Evolutionary conservation across 2,113 vertebrate genomes (phyloP).

Genomic region (Myotis davidii): DNA sequence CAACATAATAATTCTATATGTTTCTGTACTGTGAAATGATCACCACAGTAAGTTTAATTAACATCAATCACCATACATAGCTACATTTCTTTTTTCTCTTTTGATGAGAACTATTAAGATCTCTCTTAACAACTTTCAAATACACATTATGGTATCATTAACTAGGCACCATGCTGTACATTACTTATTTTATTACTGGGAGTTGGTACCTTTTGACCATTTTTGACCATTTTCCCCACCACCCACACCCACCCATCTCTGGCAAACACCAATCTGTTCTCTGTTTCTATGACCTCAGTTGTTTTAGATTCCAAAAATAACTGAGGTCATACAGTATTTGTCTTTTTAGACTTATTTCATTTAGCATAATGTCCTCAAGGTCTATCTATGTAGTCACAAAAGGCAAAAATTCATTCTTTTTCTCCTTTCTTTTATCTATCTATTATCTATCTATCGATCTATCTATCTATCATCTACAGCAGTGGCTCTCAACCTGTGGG

Average conservation of each 20-base stretch:
- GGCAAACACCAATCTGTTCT: not conserved
- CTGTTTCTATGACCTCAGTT: not conserved
- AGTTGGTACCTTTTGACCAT: not conserved
- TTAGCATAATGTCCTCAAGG: not conserved
- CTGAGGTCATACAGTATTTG: not conserved
- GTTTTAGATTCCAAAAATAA: not conserved
- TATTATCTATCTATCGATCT: too few relatives aligned
- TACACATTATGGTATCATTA: not conserved
- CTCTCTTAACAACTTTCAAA: constrained; percentile 64
- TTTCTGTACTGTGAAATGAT: not conserved
- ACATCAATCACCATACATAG: not conserved
- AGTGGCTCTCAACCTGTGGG: too few relatives aligned
- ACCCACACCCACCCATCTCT: not conserved
- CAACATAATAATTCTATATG: not conserved
- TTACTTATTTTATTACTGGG: not conserved
- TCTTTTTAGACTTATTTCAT: not conserved
- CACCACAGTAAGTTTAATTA: not conserved
- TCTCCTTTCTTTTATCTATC: not conserved
- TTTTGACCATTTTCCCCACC: not conserved
- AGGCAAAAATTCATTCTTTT: not conserved
- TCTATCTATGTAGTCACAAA: not conserved
- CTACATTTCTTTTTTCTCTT: not conserved
- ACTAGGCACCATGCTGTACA: not conserved
- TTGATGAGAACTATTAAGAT: not conserved
- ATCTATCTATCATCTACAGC: too few relatives aligned